Evolutionary conservation across 2,113 vertebrate genomes (phyloP).

Genomic region (Cercocebus atys): DNA sequence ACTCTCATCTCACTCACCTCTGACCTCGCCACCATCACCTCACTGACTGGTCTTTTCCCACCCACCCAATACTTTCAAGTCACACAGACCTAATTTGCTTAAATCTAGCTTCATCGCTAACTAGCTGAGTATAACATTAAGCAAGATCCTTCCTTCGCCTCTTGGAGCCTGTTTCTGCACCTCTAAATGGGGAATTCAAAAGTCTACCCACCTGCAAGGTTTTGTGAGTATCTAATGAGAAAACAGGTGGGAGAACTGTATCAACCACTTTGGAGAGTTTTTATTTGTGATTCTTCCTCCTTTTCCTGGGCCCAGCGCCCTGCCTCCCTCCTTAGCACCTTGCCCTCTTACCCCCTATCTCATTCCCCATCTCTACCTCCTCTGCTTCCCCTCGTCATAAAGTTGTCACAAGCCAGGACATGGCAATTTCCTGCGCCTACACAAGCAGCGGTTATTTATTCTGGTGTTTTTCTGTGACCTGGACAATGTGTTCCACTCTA

Average conservation of each 20-base stretch:
- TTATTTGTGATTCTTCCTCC: background rate
- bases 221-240: background rate
- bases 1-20: background rate
- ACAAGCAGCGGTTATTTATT: slow-evolving; percentile 46
- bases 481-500: slow-evolving; percentile 14
- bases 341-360: background rate
- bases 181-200: slow-evolving; percentile 7
- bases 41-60: background rate
- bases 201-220: background rate
- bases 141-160: background rate
- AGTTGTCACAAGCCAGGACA: slow-evolving; percentile 24
- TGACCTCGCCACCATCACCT: background rate
- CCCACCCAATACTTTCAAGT: background rate
- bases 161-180: background rate
- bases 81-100: background rate
- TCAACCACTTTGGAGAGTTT: background rate
- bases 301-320: background rate
- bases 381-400: background rate
- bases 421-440: slow-evolving; percentile 7
- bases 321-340: background rate
- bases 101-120: background rate
- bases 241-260: background rate
- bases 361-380: background rate
- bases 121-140: background rate
- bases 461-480: slow-evolving; percentile 31